Conservation (phyloP, 2,888 invertebrate species). For the Orthosia cruda region DNA sequence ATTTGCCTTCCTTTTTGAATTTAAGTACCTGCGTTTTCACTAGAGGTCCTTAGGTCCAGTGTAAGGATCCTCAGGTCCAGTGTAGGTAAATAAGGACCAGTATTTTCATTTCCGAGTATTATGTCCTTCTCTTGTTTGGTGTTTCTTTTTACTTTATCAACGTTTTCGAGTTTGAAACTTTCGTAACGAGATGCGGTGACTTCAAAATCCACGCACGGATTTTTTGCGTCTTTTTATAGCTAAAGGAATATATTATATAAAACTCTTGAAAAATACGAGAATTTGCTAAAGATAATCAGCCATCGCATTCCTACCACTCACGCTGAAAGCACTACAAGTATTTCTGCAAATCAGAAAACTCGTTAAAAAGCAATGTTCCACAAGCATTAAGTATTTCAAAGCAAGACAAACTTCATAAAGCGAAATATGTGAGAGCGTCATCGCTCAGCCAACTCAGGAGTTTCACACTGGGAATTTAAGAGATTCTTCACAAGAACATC, state of each 20-base stretch:
- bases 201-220: not conserved
- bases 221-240: not conserved
- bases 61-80: slow-evolving; percentile 21
- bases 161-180: not conserved
- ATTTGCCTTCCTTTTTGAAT: slow-evolving; percentile 57
- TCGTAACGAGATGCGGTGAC: not conserved
- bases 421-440: slow-evolving; percentile 80
- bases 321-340: slow-evolving; percentile 41
- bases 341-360: slow-evolving; percentile 71
- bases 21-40: slow-evolving; percentile 31
- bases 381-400: slow-evolving; percentile 72
- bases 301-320: slow-evolving; percentile 10
- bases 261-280: not conserved
- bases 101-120: not conserved
- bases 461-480: slow-evolving; percentile 67
- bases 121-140: not conserved
- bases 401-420: slow-evolving; percentile 75
- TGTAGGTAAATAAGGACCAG: slow-evolving; percentile 8
- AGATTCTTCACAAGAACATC: slow-evolving; percentile 52
- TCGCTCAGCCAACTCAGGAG: slow-evolving; percentile 80
- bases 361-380: slow-evolving; percentile 75
- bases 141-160: not conserved
- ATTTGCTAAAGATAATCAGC: not conserved
- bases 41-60: slow-evolving; percentile 27
- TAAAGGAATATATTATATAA: not conserved